Evolutionary conservation across 2,797 vertebrate genomes (phyloP).

Genomic region (Poecilia gillii): DNA sequence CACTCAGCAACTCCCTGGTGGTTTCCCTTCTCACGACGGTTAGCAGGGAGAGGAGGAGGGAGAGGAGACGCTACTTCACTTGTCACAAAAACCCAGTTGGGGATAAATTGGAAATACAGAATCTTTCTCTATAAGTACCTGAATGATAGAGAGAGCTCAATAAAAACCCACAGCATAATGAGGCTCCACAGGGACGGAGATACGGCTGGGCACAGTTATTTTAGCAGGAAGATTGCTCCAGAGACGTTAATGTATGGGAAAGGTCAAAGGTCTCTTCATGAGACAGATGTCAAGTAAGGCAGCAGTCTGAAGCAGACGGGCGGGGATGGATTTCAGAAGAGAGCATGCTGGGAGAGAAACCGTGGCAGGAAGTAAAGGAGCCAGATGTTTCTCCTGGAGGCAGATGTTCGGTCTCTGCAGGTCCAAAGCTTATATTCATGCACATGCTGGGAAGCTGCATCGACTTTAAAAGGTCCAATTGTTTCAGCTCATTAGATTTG

Average conservation of each 20-base stretch:
- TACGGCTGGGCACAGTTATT: constrained; percentile 24
- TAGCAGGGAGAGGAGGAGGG: constrained; percentile 10
- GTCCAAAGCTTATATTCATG: constrained; percentile 28
- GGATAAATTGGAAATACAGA: constrained; percentile 4
- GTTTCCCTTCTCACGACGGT: constrained; percentile 41
- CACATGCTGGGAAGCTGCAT: constrained; percentile 34
- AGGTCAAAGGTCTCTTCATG: constrained; percentile 39
- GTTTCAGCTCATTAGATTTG: constrained; percentile 31
- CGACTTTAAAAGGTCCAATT: constrained; percentile 17
- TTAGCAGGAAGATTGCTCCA: constrained; percentile 16
- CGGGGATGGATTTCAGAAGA: constrained; percentile 15
- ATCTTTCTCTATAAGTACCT: constrained; percentile 44
- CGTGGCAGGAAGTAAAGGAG: constrained; percentile 23
- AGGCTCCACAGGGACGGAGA: background rate
- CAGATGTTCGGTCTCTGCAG: constrained; percentile 38
- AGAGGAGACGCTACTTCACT: constrained; percentile 25
- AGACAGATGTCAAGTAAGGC: constrained; percentile 36
- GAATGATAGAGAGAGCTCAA: constrained; percentile 11
- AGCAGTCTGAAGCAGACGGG: constrained; percentile 34
- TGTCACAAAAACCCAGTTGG: constrained; percentile 28
- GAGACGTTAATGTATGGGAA: constrained; percentile 25
- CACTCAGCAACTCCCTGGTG: constrained; percentile 58
- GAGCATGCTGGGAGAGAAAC: constrained; percentile 10
- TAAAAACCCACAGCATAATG: constrained; percentile 35
- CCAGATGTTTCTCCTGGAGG: constrained; percentile 48